Conservation (phyloP, 30 jellyfish, hydroid and myxozoan species). For the Clytia hemisphaerica region DNA sequence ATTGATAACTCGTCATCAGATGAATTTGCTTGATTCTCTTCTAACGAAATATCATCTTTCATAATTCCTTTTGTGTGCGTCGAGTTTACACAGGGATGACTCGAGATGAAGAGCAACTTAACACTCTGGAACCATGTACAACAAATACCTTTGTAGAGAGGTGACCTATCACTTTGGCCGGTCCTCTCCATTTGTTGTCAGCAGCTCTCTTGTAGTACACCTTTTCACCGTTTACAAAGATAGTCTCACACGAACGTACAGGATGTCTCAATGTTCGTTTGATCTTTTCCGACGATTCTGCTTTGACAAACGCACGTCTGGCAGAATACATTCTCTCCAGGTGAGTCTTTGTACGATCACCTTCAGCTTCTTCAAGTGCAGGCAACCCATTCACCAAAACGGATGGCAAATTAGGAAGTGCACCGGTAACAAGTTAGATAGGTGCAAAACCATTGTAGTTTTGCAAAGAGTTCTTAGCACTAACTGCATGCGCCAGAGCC, state of each 20-base stretch:
- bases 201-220: constrained; percentile 12
- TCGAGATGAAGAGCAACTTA: constrained; percentile 1
- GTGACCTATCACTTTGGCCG: constrained; percentile 2
- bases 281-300: constrained; percentile 23
- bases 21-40: background rate
- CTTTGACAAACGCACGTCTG: constrained; percentile 24
- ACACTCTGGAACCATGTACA: constrained; percentile 20
- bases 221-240: background rate
- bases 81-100: background rate
- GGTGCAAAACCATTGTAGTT: background rate
- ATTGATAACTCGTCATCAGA: background rate
- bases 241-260: constrained; percentile 1
- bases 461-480: constrained; percentile 9
- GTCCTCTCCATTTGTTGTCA: constrained; percentile 22
- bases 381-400: constrained; percentile 18
- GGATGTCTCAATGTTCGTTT: constrained; percentile 13
- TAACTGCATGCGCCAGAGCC: constrained; percentile 3
- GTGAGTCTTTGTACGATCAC: background rate
- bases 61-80: background rate
- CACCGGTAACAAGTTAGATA: constrained; percentile 10
- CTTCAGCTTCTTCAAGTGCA: constrained; percentile 27
- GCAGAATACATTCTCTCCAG: constrained; percentile 18
- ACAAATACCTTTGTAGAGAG: background rate
- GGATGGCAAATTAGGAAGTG: constrained; percentile 2
- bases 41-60: background rate